These are phyloP conservation scores for Drosophila pseudoananassae DNA, from an alignment of 1,140 invertebrate genomes.

Conservation along the genomic window DNA sequence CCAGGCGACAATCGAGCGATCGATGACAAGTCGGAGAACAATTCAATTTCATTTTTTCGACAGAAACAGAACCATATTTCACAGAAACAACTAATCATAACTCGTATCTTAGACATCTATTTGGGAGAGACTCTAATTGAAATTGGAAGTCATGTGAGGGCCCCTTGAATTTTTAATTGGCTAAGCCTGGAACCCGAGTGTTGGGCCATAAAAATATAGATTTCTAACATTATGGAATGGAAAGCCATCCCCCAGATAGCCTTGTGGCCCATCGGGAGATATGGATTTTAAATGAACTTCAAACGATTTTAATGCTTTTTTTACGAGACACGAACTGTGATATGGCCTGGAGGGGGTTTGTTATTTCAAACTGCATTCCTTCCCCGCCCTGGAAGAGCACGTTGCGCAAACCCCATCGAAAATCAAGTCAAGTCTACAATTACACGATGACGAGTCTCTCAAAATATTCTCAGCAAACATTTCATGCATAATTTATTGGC, in stretches of 20 bases:
- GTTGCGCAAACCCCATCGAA: slow-evolving; percentile 64
- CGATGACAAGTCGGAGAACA: slow-evolving; percentile 37
- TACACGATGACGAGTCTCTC: slow-evolving; percentile 67
- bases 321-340: slow-evolving; percentile 51
- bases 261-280: slow-evolving; percentile 42
- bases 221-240: slow-evolving; percentile 29
- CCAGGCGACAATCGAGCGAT: slow-evolving; percentile 38
- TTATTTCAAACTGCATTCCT: slow-evolving; percentile 67
- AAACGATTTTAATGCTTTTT: slow-evolving; percentile 71
- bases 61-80: slow-evolving; percentile 10
- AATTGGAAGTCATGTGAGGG: slow-evolving; percentile 49
- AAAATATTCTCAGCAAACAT: slow-evolving; percentile 19
- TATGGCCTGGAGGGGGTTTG: slow-evolving; percentile 56
- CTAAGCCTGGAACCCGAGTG: slow-evolving; percentile 43
- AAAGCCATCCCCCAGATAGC: slow-evolving; percentile 32
- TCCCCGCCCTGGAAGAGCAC: slow-evolving; percentile 37
- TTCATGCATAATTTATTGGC: slow-evolving; percentile 35
- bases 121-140: slow-evolving; percentile 35
- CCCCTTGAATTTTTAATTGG: slow-evolving; percentile 43
- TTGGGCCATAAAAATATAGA: slow-evolving; percentile 41
- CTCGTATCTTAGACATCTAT: slow-evolving; percentile 45
- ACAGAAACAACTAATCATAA: slow-evolving; percentile 35
- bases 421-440: slow-evolving; percentile 46
- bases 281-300: slow-evolving; percentile 72
- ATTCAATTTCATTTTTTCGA: slow-evolving; percentile 46